Percentiles rank a stretch among this genome's conserved stretches.
Conservation (phyloP, 2,888 invertebrate genomes). For the Thymelicus acteon region DNA sequence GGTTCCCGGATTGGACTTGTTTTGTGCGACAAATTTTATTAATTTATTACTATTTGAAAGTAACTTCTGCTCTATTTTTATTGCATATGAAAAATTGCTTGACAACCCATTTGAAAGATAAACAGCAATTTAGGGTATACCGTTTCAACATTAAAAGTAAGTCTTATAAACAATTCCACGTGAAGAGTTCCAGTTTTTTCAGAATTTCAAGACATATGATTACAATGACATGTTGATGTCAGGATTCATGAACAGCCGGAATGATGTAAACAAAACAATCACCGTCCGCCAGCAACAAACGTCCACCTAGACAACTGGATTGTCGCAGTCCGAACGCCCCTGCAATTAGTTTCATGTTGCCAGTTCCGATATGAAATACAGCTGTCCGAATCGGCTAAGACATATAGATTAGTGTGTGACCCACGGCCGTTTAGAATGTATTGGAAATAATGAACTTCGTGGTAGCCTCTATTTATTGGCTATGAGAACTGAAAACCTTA, state of each 20-base stretch:
- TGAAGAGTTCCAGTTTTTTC: no score
- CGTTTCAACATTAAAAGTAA: no score
- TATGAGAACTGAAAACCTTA: no score
- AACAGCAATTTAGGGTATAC: no score
- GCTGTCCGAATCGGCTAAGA: slow-evolving; percentile 73
- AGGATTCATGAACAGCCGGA: slow-evolving; percentile 1
- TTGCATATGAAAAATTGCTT: no score
- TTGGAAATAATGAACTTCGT: background rate
- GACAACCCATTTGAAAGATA: no score
- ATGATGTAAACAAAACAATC: slow-evolving; percentile 43
- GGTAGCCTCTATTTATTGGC: no score
- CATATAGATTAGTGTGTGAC: slow-evolving; percentile 70
- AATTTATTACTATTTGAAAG: no score
- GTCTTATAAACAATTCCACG: no score
- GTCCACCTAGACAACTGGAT: slow-evolving; percentile 57
- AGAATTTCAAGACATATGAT: no score
- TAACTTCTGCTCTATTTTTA: no score
- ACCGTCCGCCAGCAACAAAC: slow-evolving; percentile 56
- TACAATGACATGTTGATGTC: slow-evolving; percentile 3
- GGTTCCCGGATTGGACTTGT: background rate
- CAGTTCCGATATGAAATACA: slow-evolving; percentile 79
- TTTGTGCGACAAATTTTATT: background rate
- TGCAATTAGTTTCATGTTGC: slow-evolving; percentile 74
- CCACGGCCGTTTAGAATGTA: slow-evolving; percentile 51
- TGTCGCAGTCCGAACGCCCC: slow-evolving; percentile 62